Evolutionary conservation across 2,888 invertebrate genomes (phyloP).

Genomic region (Calliphora vomitoria): DNA sequence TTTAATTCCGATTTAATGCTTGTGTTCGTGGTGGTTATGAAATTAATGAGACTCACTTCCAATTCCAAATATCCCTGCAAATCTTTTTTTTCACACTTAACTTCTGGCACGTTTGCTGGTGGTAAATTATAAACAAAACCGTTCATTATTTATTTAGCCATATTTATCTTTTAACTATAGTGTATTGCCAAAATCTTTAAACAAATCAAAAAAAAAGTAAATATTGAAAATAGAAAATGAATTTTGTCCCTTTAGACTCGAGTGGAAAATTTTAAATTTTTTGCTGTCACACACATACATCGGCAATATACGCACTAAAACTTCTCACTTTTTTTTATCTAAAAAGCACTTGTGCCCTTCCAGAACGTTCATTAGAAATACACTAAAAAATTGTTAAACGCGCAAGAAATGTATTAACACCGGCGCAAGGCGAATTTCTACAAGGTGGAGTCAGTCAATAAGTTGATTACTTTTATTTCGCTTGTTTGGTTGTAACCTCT

Average conservation of each 20-base stretch:
- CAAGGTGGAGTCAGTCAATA: too few species aligned
- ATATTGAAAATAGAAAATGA: slow-evolving; percentile 3
- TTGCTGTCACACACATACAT: slow-evolving; percentile 32
- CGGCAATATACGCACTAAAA: slow-evolving; percentile 1
- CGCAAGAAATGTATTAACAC: slow-evolving; percentile 67
- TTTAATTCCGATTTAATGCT: slow-evolving; percentile 10
- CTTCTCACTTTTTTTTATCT: slow-evolving; percentile 35
- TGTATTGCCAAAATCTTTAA: slow-evolving; percentile 7
- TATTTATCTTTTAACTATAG: slow-evolving; percentile 22
- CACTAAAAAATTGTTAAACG: slow-evolving; percentile 58
- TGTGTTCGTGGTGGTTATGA: slow-evolving; percentile 74
- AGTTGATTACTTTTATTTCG: too few species aligned
- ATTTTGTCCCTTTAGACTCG: not conserved
- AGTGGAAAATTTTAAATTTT: slow-evolving; percentile 47
- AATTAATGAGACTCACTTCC: slow-evolving; percentile 78
- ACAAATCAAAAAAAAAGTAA: slow-evolving; percentile 17
- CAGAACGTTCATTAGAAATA: slow-evolving; percentile 66
- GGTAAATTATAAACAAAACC: slow-evolving; percentile 61
- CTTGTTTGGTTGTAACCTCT: too few species aligned
- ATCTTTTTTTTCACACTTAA: slow-evolving; percentile 49
- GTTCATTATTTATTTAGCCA: slow-evolving; percentile 63
- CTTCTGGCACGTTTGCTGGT: slow-evolving; percentile 23
- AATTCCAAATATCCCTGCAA: slow-evolving; percentile 77
- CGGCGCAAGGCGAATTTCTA: slow-evolving; percentile 66
- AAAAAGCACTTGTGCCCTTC: slow-evolving; percentile 51